Percentiles rank a stretch among this genome's conserved stretches.
phyloP scores from a whole-genome alignment of 2,888 invertebrate genomes.

The Argyresthia goedartella region DNA sequence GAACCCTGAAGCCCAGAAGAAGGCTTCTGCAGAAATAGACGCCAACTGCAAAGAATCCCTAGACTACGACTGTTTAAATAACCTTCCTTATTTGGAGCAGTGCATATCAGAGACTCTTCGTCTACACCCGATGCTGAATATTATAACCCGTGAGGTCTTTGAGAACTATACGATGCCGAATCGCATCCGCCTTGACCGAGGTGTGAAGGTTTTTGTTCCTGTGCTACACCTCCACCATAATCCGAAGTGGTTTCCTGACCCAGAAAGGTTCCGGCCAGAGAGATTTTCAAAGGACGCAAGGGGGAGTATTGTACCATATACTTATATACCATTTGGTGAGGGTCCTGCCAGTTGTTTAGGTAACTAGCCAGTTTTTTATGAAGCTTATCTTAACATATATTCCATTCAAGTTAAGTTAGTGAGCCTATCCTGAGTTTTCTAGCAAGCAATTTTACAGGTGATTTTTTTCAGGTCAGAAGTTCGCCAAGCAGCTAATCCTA shows the following conservation, averaged over 20 bases:
- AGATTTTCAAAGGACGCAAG: conserved; percentile 34
- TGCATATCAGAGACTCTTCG: conserved; percentile 35
- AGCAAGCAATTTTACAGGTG: too few species aligned
- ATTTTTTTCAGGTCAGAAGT: conserved; percentile 15
- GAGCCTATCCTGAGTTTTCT: too few species aligned
- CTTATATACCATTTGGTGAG: conserved; percentile 48
- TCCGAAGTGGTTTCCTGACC: conserved; percentile 37
- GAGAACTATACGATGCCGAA: conserved; percentile 36
- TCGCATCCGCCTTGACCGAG: conserved; percentile 32
- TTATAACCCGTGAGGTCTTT: conserved; percentile 34
- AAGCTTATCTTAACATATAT: too few species aligned
- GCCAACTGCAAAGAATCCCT: conserved; percentile 19
- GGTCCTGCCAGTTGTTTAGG: conserved; percentile 48
- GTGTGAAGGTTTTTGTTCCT: conserved; percentile 39
- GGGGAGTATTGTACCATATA: conserved; percentile 30
- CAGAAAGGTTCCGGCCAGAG: conserved; percentile 36
- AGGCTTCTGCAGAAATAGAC: conserved; percentile 29
- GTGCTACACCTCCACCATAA: conserved; percentile 34
- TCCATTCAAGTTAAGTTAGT: too few species aligned
- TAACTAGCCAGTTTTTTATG: conserved; percentile 17
- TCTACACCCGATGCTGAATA: conserved; percentile 37
- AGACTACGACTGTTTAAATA: conserved; percentile 30
- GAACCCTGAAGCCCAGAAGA: conserved; percentile 21
- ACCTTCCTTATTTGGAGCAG: conserved; percentile 29
- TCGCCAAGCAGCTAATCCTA: conserved; percentile 14